phyloP scores from a whole-genome alignment of 2,797 vertebrate species.

The Sternarchorhynchus goeldii region DNA sequence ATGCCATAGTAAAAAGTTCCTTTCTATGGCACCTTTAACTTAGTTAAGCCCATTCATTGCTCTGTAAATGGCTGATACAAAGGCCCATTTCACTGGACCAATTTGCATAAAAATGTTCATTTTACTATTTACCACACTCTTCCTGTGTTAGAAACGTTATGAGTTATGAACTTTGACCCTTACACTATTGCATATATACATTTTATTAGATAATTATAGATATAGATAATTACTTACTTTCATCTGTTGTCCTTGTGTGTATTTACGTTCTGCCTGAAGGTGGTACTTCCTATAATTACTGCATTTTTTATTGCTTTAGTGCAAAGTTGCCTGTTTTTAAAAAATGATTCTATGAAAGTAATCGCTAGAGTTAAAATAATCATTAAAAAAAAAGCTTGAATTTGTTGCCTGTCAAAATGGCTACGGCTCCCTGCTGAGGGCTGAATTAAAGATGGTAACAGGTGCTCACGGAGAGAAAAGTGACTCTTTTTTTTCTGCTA shows the following conservation, averaged over 20 bases:
- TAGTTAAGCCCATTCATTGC: not conserved
- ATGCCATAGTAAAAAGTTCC: too few species aligned
- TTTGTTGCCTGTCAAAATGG: constrained; percentile 63
- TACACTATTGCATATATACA: too few species aligned
- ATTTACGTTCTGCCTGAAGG: constrained; percentile 56
- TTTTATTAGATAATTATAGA: too few species aligned
- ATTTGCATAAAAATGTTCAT: not conserved
- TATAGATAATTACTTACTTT: too few species aligned
- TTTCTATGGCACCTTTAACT: too few species aligned
- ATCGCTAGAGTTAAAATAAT: constrained; percentile 62
- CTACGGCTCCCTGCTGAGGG: constrained; percentile 55
- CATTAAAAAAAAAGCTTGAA: constrained; percentile 59
- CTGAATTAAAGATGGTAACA: constrained; percentile 71
- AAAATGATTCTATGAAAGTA: constrained; percentile 66
- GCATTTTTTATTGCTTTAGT: constrained; percentile 47
- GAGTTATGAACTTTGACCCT: too few species aligned
- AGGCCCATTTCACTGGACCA: not conserved
- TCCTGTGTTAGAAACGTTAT: not conserved
- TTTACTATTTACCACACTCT: not conserved
- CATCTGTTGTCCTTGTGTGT: too few species aligned
- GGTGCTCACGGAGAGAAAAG: constrained; percentile 65
- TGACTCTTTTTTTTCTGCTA: constrained; percentile 36
- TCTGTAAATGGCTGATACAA: not conserved
- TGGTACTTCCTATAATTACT: constrained; percentile 59
- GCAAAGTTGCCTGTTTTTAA: constrained; percentile 38